Conservation (phyloP, 2,888 invertebrate genomes). For the Dastarcus helophoroides region DNA sequence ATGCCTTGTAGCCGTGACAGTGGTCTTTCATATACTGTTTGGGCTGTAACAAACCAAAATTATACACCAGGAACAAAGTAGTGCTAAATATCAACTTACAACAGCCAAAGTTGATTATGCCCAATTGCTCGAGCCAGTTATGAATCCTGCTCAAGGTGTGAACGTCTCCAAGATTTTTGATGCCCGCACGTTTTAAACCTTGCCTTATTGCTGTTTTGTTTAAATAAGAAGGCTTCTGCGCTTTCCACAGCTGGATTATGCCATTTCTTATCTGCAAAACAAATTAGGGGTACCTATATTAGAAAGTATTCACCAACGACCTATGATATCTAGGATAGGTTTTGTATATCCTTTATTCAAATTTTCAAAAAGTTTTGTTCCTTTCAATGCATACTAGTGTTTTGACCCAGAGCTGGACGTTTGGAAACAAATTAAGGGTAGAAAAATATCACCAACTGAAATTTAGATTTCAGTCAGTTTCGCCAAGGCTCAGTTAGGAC, state of each 20-base stretch:
- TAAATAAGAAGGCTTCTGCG: slow-evolving; percentile 43
- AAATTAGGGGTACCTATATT: too few relatives aligned
- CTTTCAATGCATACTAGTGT: too few relatives aligned
- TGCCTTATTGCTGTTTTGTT: slow-evolving; percentile 46
- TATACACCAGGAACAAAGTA: background rate
- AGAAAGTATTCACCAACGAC: too few relatives aligned
- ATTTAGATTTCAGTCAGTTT: too few relatives aligned
- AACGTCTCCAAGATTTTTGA: slow-evolving; percentile 49
- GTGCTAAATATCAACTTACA: slow-evolving; percentile 31
- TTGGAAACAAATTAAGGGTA: too few relatives aligned
- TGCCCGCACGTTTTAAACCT: slow-evolving; percentile 30
- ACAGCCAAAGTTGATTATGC: slow-evolving; percentile 52
- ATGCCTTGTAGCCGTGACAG: slow-evolving; percentile 25
- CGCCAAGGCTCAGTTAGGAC: too few relatives aligned
- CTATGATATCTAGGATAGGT: too few relatives aligned
- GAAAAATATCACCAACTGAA: too few relatives aligned
- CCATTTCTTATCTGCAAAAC: slow-evolving; percentile 43
- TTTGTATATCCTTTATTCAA: too few relatives aligned
- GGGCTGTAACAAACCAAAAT: slow-evolving; percentile 22
- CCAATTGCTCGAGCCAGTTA: slow-evolving; percentile 47
- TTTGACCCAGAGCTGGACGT: too few relatives aligned
- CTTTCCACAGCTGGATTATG: slow-evolving; percentile 44
- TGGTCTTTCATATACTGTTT: slow-evolving; percentile 32
- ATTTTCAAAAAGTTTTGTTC: too few relatives aligned
- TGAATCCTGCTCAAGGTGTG: slow-evolving; percentile 50